These are phyloP conservation scores for Molossus molossus DNA, from an alignment of 2,797 vertebrate genomes.

Conservation along the genomic window DNA sequence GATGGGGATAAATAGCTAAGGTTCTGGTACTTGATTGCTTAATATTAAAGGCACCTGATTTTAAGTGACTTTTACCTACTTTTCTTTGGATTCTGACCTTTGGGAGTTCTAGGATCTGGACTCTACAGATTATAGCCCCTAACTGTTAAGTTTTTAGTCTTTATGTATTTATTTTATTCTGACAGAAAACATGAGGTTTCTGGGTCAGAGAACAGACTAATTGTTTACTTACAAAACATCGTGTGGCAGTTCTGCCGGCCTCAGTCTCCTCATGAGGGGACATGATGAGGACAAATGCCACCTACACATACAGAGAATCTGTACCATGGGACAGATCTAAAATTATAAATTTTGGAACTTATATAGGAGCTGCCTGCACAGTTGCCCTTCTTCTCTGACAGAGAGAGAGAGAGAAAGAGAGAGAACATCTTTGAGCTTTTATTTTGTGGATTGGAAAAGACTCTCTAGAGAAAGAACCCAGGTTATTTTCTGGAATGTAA, in stretches of 20 bases:
- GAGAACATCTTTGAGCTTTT: neutral
- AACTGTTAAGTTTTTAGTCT: neutral
- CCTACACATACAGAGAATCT: neutral
- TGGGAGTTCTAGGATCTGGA: neutral
- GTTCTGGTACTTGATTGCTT: neutral
- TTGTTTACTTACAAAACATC: neutral
- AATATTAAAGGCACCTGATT: neutral
- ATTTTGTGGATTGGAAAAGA: neutral
- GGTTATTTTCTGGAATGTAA: neutral
- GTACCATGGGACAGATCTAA: neutral
- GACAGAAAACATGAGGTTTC: neutral
- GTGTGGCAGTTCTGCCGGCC: neutral
- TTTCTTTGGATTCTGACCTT: neutral
- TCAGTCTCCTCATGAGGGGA: neutral
- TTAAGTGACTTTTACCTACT: neutral
- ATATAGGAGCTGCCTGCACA: neutral
- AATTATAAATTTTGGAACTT: neutral
- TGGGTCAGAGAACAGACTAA: neutral
- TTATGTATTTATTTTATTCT: neutral
- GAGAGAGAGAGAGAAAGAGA: neutral
- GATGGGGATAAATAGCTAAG: neutral
- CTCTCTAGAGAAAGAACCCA: neutral
- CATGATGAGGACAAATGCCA: neutral
- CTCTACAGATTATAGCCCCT: neutral
- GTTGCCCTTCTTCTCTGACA: neutral